Base-by-base conservation (phyloP, 1,140 invertebrate species). In the Euura saliciscinereae region DNA sequence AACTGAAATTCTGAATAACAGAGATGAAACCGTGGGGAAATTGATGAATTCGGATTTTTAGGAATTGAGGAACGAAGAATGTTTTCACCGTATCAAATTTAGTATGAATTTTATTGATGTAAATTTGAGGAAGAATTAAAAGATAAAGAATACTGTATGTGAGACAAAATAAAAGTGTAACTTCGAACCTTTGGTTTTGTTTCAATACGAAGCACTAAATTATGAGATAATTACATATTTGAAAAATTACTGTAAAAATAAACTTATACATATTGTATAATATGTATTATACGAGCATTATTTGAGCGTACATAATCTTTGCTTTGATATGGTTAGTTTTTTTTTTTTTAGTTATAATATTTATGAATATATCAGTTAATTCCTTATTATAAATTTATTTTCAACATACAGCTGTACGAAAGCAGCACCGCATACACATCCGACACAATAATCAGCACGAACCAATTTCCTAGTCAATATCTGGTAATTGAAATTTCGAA, bases 291-390 rank as follows among this genome's bases (percentile, higher is more conserved):
- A 59, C 10, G 51, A 59, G 51, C 51, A 59, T 8, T 59, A 59
- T 59, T 51, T 59, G 51, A 59, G 51, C 51, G 3, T 59, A 3
- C 13, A 59, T n/a, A n/a, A 28, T 59, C 13, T 59, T 67, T 74
- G 77, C 65, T 59, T 76, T 79, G 78, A 79, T 79, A 79, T 79
- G 78, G 73, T 79, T 72, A 75, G 68, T 70, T 74, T 72, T 67
- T 13, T 7, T 13, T 44, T 8, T 42, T 28, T 67, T 13, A 4
- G 11, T 59, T n/a, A 59, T 59, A 11, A 59, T 59, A 67, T 44
- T 28, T 28, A 28, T 28, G 28, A 44, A 8, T 67, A 67, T 67
- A 67, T 4, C 28, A 28, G 28, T 28, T 10, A 13, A 67, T 67
- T 67, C 66, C 11, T 67, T 67, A 28, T 67, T 11, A 72, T 71